Evolutionary conservation across 1,140 invertebrate genomes (phyloP).

Genomic region (Ceratitis capitata): DNA sequence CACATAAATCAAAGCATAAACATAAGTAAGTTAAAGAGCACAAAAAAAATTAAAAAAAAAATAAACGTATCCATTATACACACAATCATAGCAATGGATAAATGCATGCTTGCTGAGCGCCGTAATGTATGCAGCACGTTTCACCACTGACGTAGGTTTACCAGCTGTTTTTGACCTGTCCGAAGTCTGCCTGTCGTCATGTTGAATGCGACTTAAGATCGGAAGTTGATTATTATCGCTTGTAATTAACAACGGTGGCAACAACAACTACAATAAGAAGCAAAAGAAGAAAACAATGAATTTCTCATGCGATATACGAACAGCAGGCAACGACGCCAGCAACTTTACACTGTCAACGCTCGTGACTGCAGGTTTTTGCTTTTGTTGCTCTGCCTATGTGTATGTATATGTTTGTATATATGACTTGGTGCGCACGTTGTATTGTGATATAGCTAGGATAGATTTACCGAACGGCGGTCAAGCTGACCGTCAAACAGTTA

Average conservation of each 20-base stretch:
- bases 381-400: not conserved
- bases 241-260: conserved; percentile 60
- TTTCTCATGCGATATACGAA: not conserved
- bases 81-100: not conserved
- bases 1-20: conserved; percentile 54
- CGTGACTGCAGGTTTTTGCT: not conserved
- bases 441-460: conserved; percentile 17
- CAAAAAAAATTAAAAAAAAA: not conserved
- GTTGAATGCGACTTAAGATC: conserved; percentile 50
- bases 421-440: not conserved
- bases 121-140: not conserved
- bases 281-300: not conserved
- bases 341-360: conserved; percentile 44
- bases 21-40: not conserved
- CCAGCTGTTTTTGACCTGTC: not conserved
- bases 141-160: not conserved
- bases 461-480: not conserved
- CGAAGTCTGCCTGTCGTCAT: not conserved
- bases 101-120: not conserved
- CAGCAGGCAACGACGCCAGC: not conserved
- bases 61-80: not conserved
- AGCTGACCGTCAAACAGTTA: not conserved
- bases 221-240: conserved; percentile 64
- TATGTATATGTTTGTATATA: not conserved
- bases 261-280: conserved; percentile 30